Base-by-base conservation (phyloP, 2,888 invertebrate species). In the Agapetus fuscipes region DNA sequence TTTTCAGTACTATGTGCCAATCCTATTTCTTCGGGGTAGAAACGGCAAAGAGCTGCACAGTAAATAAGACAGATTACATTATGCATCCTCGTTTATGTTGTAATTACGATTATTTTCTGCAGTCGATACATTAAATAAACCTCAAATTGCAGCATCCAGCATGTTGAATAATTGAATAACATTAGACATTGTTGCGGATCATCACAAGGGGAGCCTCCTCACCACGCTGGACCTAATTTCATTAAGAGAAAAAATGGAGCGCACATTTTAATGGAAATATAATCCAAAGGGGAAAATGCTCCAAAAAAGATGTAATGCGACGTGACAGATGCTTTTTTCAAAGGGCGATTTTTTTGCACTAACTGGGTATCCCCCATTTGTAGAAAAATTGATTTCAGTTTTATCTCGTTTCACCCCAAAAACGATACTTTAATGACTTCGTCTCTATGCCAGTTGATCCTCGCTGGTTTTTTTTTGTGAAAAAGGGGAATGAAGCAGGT, bases 381-480 rank as follows among this genome's bases (percentile, higher is more conserved):
- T 26, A 12, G 34, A 25, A 17, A 34, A 26, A 26, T 38, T 36
- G 33, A 28, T 25, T 39, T 30, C 26, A 12, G 29, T 43, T 39
- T 43, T 20, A 31, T 35, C 33, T 10, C 12, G 15, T 43, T 43
- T 43, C 39, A 29, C 43, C 43, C 45, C 30, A 45, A 46, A 39
- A 43, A 43, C 35, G 41, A 45, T 45, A 38, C 36, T 42, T 41
- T 46, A 40, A 43, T 43, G 41, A 46, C 31, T 17, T 31, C 37
- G 25, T 37, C 28, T 12, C 30, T 32, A 31, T 26, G 9, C 20
- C n/a, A 27, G 17, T 26, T 41, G 39, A 37, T 37, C 43, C 39
- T 27, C 33, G 34, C 38, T 41, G 20, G 4, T 6, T 20, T 20
- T 20, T 20, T 39, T 36, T 36, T 11, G 24, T 11, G 7, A 33